Conservation (phyloP, 2,113 vertebrate species). For the Pyxicephalus adspersus region DNA sequence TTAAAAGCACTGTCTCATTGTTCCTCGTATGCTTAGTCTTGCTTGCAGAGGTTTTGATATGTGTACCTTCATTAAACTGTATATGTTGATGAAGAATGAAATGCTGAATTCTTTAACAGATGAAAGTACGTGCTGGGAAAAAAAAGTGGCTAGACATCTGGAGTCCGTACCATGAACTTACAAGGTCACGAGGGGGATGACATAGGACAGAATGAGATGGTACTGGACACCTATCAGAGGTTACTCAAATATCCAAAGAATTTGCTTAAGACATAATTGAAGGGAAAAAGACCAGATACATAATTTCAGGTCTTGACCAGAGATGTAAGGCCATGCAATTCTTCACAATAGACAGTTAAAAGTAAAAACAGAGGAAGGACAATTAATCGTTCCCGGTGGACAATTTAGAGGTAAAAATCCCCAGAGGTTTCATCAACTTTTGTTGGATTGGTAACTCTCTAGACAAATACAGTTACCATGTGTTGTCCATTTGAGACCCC, state of each 20-base stretch:
- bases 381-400: neutral
- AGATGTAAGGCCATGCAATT: conserved; percentile 6
- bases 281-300: neutral
- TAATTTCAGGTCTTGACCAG: conserved; percentile 9
- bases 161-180: conserved; percentile 14
- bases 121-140: too few relatives aligned
- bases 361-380: conserved; percentile 20
- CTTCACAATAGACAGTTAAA: neutral
- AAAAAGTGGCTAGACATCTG: conserved; percentile 34
- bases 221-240: conserved; percentile 28
- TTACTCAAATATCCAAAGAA: conserved; percentile 20
- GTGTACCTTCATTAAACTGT: too few relatives aligned
- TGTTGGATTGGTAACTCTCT: neutral
- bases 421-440: neutral
- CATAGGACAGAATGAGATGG: conserved; percentile 16
- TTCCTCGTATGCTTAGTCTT: too few relatives aligned
- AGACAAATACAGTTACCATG: conserved; percentile 32
- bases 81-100: too few relatives aligned
- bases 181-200: conserved; percentile 32
- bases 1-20: too few relatives aligned
- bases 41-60: too few relatives aligned
- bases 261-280: conserved; percentile 26
- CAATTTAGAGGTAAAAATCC: conserved; percentile 6
- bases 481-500: conserved; percentile 34
- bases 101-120: too few relatives aligned